Evolutionary conservation across 2,113 vertebrate species (phyloP), one percentile per base, ranked within the genome.

Genomic region (Pachypanchax playfairii): DNA sequence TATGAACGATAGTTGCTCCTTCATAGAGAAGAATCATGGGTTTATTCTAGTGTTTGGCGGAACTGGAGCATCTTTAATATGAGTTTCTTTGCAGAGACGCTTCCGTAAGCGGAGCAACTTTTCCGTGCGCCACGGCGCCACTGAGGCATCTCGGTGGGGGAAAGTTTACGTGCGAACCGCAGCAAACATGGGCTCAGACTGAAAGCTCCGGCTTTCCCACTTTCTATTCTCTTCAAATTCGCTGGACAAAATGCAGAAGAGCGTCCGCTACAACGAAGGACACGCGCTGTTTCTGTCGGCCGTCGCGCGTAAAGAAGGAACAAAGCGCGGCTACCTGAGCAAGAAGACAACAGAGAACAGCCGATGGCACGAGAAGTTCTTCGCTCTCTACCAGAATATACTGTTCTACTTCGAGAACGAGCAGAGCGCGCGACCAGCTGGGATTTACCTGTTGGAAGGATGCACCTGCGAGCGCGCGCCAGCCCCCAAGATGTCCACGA

Each of bases 381-480:
- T 98, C 86, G 94, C 95, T 3, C 94, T 98, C 6, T 96, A 96
- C 85, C 96, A 98, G 70, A 98, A 98, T 90, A 87, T 98, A 52
- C 92, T 98, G 14, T 98, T 98, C 89, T 98, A 97, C 92, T 98
- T 96, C 87, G 97, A 98, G 77, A 93, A 92, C 59, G 97, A 98
- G 88, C 95, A 97, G 79, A 98, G 95, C 86, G 82, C 93, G 62
- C 93, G 96, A 29, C 95, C 96, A 14, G 92, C 95, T 3, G 97
- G 96, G 90, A 94, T 98, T 88, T 98, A 98, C 87, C 93, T 98
- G 91, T 89, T 98, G 92, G 97, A 98, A 70, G 96, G 97, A 62
- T 96, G 96, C 92, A 96, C 91, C 87, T 98, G 97, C 85, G 96
- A 98, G 85, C 87, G 95, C 82, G 88, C 93, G 29, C 91, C 93